These are phyloP conservation scores for Agriotes lineatus DNA, from an alignment of 2,888 invertebrate genomes.

Conservation along the genomic window DNA sequence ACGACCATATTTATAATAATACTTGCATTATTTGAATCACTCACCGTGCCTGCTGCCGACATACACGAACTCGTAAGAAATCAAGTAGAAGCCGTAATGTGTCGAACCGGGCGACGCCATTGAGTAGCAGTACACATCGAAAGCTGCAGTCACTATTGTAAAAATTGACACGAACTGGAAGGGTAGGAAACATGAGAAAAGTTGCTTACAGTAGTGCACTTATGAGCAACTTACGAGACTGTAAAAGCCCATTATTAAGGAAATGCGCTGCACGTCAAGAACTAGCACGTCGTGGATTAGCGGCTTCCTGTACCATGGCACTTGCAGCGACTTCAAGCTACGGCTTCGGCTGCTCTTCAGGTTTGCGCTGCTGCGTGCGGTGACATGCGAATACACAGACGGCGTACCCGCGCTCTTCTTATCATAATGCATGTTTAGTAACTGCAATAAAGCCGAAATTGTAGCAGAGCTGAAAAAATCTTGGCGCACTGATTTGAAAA, in stretches of 20 bases:
- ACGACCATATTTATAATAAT: constrained; percentile 49
- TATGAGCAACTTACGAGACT: constrained; percentile 76
- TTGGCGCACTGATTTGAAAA: no score
- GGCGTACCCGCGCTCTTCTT: constrained; percentile 89
- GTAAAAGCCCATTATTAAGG: constrained; percentile 82
- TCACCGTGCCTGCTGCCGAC: constrained; percentile 90
- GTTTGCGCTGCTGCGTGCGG: constrained; percentile 83
- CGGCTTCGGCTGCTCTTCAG: constrained; percentile 84
- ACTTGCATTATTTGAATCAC: constrained; percentile 13
- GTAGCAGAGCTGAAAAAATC: no score
- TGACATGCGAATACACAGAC: constrained; percentile 90
- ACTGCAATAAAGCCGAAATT: no score
- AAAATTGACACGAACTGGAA: constrained; percentile 82
- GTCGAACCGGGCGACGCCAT: constrained; percentile 92
- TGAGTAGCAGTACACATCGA: constrained; percentile 89
- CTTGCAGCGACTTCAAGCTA: constrained; percentile 81
- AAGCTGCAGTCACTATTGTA: constrained; percentile 82
- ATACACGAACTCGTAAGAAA: constrained; percentile 94
- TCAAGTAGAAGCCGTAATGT: constrained; percentile 91
- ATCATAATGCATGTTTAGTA: constrained; percentile 29
- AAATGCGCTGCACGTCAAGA: constrained; percentile 87
- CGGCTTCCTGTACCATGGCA: constrained; percentile 91
- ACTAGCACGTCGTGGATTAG: constrained; percentile 84
- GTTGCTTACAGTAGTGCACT: neutral
- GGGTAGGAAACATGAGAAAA: neutral